These are phyloP conservation scores for Epistrophe eligans DNA, from an alignment of 2,888 invertebrate species.

Conservation along the genomic window DNA sequence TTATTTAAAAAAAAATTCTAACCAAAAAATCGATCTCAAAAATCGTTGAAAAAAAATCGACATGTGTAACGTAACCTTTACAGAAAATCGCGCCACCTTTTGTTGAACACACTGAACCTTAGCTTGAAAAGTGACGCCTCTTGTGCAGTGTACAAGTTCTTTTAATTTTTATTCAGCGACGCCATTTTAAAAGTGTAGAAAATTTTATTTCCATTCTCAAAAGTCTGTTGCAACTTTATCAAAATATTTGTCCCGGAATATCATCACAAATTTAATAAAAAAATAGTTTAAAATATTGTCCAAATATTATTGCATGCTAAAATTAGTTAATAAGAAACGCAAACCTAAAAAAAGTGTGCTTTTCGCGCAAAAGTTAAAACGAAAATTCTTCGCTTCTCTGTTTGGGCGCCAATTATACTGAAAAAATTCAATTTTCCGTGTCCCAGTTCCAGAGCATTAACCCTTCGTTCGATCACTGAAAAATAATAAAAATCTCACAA, in stretches of 20 bases:
- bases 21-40: too few species aligned
- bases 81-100: constrained; percentile 25
- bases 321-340: constrained; percentile 6
- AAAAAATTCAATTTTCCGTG: constrained; percentile 46
- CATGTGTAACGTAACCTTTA: not conserved
- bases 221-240: constrained; percentile 28
- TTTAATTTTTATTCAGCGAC: constrained; percentile 54
- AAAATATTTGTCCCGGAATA: constrained; percentile 34
- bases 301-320: constrained; percentile 24
- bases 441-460: constrained; percentile 61
- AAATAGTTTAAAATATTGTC: constrained; percentile 26
- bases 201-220: constrained; percentile 54
- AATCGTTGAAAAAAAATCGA: too few species aligned
- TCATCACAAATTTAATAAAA: constrained; percentile 27
- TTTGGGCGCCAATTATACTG: constrained; percentile 71
- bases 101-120: constrained; percentile 9
- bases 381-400: constrained; percentile 50
- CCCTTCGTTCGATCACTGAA: constrained; percentile 3
- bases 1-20: too few species aligned
- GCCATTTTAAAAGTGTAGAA: constrained; percentile 72
- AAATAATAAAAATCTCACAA: constrained; percentile 17
- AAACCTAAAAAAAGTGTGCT: constrained; percentile 9
- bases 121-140: constrained; percentile 68
- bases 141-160: constrained; percentile 66
- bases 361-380: constrained; percentile 28